A percentile compares a stretch with the other conserved stretches of the same genome.
phyloP scores from a whole-genome alignment of 2,797 vertebrate genomes.

The Centropyge bicolor region DNA sequence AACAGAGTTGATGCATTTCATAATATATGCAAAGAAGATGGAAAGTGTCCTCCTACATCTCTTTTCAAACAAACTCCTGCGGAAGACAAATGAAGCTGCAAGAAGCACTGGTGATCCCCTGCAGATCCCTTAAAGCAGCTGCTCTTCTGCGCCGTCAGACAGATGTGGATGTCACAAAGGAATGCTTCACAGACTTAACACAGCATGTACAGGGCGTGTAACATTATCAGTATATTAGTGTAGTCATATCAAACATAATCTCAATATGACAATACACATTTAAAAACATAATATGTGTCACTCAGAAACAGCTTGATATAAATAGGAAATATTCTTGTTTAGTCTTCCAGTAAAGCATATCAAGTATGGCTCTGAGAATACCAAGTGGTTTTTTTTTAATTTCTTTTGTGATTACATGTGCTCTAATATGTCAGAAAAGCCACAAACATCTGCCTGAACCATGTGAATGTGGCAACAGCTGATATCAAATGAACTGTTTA shows the following conservation, averaged over 20 bases:
- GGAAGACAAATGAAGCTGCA: slow-evolving; percentile 34
- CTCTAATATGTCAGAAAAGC: neutral
- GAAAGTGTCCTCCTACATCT: slow-evolving; percentile 34
- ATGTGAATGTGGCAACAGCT: neutral
- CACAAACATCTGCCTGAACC: neutral
- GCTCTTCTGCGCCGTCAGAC: slow-evolving; percentile 40
- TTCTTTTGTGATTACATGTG: slow-evolving; percentile 6
- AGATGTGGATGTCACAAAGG: slow-evolving; percentile 58
- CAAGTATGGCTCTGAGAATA: neutral
- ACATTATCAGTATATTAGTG: slow-evolving; percentile 18
- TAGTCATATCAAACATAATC: slow-evolving; percentile 4
- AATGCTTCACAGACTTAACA: slow-evolving; percentile 44
- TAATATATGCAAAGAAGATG: slow-evolving; percentile 21
- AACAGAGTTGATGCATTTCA: slow-evolving; percentile 16
- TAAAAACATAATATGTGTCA: neutral
- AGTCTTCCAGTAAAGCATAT: neutral
- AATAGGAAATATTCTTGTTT: neutral
- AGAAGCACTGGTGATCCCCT: slow-evolving; percentile 28
- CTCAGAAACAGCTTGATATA: neutral
- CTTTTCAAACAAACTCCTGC: slow-evolving; percentile 34
- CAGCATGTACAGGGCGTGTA: slow-evolving; percentile 29
- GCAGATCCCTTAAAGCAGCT: slow-evolving; percentile 48
- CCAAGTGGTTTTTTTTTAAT: neutral
- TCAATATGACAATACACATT: too few relatives aligned
- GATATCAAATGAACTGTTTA: slow-evolving; percentile 22